A percentile compares a stretch with the other conserved stretches of the same genome.
Evolutionary conservation across 1,140 invertebrate species (phyloP).

Genomic region (Drosophila triauraria): DNA sequence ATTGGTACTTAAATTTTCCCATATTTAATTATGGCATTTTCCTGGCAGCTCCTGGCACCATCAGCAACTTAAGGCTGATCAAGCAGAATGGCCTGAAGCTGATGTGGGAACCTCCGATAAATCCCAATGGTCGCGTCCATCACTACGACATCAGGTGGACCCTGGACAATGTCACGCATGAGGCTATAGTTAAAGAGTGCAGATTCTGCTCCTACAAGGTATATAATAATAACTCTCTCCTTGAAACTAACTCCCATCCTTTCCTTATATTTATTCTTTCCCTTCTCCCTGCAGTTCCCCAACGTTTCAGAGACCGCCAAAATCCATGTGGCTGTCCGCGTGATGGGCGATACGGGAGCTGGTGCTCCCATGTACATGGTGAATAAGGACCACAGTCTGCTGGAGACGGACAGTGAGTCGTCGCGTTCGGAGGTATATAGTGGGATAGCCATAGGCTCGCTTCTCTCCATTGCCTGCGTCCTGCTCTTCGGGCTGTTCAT

Average conservation of each 20-base stretch:
- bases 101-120: conserved; percentile 74
- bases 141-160: conserved; percentile 82
- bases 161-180: conserved; percentile 76
- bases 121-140: conserved; percentile 75
- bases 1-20: no score
- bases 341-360: conserved; percentile 77
- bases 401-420: conserved; percentile 36
- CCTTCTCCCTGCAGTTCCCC: conserved; percentile 61
- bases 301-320: conserved; percentile 78
- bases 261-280: neutral
- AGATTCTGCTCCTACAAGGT: conserved; percentile 68
- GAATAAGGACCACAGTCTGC: conserved; percentile 52
- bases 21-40: neutral
- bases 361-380: conserved; percentile 75
- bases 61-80: conserved; percentile 64
- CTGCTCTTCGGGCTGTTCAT: conserved; percentile 76
- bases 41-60: conserved; percentile 72
- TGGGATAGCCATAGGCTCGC: conserved; percentile 77
- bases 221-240: neutral
- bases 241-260: neutral
- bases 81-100: conserved; percentile 75
- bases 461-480: conserved; percentile 72
- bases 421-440: conserved; percentile 69
- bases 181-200: conserved; percentile 72
- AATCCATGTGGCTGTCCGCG: conserved; percentile 79